Conservation (phyloP, 2,888 invertebrate species). For the Griposia aprilina region DNA sequence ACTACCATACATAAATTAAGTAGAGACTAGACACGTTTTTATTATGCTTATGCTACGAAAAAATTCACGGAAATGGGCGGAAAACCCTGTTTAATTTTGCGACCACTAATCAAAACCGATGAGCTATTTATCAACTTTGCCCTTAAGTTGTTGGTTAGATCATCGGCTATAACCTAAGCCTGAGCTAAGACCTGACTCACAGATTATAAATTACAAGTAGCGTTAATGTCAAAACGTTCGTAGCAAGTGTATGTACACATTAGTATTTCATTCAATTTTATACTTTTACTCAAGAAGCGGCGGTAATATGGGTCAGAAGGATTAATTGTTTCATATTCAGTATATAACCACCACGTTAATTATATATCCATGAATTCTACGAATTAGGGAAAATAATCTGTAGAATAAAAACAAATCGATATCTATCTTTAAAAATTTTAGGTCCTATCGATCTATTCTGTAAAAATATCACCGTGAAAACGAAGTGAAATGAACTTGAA, state of each 20-base stretch:
- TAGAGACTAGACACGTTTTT: too few species aligned
- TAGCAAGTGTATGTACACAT: constrained; percentile 43
- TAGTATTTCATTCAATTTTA: constrained; percentile 39
- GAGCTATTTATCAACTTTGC: constrained; percentile 1
- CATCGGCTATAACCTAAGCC: constrained; percentile 37
- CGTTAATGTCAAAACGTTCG: constrained; percentile 52
- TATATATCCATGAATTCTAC: neutral
- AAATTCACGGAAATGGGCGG: neutral
- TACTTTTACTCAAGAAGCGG: constrained; percentile 31
- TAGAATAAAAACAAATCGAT: neutral
- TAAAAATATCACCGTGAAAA: neutral
- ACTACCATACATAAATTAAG: neutral
- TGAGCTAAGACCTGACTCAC: constrained; percentile 58
- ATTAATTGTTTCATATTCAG: neutral
- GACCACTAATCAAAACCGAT: neutral
- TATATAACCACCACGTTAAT: neutral
- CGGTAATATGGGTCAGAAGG: neutral
- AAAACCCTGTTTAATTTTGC: neutral
- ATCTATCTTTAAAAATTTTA: neutral
- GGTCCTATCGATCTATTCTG: neutral
- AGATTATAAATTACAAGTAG: constrained; percentile 50
- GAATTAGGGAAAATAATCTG: too few species aligned
- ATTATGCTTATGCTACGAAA: neutral
- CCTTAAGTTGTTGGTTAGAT: constrained; percentile 41
- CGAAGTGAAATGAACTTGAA: too few species aligned